Percentiles rank a stretch among this genome's conserved stretches.
These are phyloP conservation scores for Kryphioiulus occultus DNA, from an alignment of 2,888 invertebrate species.

Conservation along the genomic window DNA sequence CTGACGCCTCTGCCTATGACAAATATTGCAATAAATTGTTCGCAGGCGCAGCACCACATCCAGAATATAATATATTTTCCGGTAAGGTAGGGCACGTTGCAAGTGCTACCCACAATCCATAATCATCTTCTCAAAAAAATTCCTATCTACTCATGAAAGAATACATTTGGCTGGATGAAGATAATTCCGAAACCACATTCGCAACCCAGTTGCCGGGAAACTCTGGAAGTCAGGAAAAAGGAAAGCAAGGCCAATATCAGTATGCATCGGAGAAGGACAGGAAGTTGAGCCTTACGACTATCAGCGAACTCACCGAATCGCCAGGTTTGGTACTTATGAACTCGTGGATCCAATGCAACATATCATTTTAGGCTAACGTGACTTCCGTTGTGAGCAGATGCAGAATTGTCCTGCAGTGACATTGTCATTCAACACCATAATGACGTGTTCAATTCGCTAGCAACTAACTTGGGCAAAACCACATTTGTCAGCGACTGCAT, in stretches of 20 bases:
- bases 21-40: not conserved
- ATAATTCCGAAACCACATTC: not conserved
- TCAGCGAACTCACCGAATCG: not conserved
- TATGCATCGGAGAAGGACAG: not conserved
- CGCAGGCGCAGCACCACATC: not conserved
- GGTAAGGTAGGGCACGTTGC: not conserved
- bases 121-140: not conserved
- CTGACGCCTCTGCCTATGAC: not conserved
- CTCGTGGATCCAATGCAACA: not conserved
- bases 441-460: not conserved
- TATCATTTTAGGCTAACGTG: not conserved
- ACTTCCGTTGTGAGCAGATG: not conserved
- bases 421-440: not conserved
- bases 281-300: not conserved
- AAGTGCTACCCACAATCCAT: not conserved
- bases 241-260: not conserved
- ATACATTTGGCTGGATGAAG: slow-evolving; percentile 8
- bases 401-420: not conserved
- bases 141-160: not conserved
- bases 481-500: not conserved
- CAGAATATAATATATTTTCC: not conserved
- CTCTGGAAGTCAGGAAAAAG: not conserved
- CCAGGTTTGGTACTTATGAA: not conserved
- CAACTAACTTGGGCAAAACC: not conserved
- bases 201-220: not conserved